Evolutionary conservation across 2,888 invertebrate genomes (phyloP).

Genomic region (Terebella lapidaria): DNA sequence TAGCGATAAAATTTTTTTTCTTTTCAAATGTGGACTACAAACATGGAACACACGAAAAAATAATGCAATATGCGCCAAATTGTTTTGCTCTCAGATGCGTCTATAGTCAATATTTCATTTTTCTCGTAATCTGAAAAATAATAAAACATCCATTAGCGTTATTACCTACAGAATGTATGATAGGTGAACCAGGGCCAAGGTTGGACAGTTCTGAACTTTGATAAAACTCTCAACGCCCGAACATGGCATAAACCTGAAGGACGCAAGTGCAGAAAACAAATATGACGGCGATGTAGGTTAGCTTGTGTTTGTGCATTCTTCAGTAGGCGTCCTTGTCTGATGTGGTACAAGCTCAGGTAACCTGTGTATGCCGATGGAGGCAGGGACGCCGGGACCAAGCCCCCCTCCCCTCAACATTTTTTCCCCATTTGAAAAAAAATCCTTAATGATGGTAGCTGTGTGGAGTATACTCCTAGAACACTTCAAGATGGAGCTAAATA

Average conservation of each 20-base stretch:
- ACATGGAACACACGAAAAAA: no score
- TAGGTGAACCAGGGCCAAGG: slow-evolving; percentile 61
- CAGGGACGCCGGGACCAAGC: neutral
- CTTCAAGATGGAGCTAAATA: no score
- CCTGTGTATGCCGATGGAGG: slow-evolving; percentile 7
- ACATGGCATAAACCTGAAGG: slow-evolving; percentile 57
- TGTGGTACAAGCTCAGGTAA: slow-evolving; percentile 28
- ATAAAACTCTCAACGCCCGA: slow-evolving; percentile 57
- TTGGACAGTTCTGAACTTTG: slow-evolving; percentile 39
- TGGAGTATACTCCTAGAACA: no score
- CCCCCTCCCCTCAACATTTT: no score
- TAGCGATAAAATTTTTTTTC: no score
- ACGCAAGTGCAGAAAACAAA: slow-evolving; percentile 58
- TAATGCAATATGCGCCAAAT: no score
- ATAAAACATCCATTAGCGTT: neutral
- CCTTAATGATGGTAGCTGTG: no score
- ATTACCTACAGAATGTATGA: slow-evolving; percentile 53
- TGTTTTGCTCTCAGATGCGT: no score
- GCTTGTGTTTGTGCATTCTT: slow-evolving; percentile 57
- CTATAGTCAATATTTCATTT: no score
- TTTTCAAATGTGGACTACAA: no score
- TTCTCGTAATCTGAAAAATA: no score
- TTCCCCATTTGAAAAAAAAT: no score
- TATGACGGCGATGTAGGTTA: slow-evolving; percentile 58
- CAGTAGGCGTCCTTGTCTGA: slow-evolving; percentile 51